Conservation (phyloP, 2,888 invertebrate genomes). For the Rhingia campestris region DNA sequence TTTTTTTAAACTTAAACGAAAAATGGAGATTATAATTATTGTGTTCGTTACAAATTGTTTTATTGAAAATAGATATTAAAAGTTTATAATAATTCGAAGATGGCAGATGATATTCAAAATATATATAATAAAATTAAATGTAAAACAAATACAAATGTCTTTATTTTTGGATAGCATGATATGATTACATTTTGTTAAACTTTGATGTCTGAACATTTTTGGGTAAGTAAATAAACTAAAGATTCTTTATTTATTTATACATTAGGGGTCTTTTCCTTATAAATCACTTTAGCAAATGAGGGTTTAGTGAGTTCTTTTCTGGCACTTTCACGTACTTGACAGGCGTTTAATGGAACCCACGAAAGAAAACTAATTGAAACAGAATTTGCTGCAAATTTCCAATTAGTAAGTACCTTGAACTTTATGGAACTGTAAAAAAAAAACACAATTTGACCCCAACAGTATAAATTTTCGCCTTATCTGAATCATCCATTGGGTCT, state of each 20-base stretch:
- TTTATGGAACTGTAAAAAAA: no score
- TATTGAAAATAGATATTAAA: slow-evolving; percentile 31
- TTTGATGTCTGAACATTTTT: background rate
- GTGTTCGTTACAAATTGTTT: slow-evolving; percentile 33
- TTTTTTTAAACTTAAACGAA: background rate
- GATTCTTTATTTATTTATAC: background rate
- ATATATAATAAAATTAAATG: slow-evolving; percentile 38
- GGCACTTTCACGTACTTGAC: background rate
- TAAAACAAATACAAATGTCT: background rate
- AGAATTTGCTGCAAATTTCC: no score
- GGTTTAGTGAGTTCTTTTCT: background rate
- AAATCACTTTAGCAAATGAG: background rate
- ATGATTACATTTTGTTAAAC: no score
- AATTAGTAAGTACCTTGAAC: no score
- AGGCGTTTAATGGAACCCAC: background rate
- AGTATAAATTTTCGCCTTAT: no score
- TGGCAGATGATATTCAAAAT: slow-evolving; percentile 52
- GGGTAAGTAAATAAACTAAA: background rate
- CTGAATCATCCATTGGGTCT: no score
- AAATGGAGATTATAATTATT: background rate
- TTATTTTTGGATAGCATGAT: background rate
- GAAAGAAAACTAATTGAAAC: no score
- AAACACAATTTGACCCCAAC: no score
- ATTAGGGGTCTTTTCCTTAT: background rate
- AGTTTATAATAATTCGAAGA: slow-evolving; percentile 18